Evolutionary conservation across 2,888 invertebrate genomes (phyloP), one percentile per base, ranked within the genome.

Genomic region (Drosophila meridionalis): DNA sequence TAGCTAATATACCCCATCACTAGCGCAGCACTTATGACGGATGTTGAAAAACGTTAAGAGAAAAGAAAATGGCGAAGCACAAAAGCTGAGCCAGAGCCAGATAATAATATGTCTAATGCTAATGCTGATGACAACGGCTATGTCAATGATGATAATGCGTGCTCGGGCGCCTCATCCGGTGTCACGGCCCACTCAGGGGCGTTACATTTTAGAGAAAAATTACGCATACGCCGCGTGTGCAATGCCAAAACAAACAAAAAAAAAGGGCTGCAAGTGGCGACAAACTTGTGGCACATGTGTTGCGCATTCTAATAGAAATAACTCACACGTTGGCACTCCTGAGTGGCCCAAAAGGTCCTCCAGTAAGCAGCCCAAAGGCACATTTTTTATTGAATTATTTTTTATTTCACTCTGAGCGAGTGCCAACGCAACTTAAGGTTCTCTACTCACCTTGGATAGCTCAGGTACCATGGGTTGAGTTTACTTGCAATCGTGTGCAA

Each of bases 91-190:
- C 38, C 57, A 67, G 55, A 64, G 72, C 38, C 57, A 67, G 73
- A 74, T 82, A 66, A 84, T 87, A 84, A 76, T 82, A 73, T 42
- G 73, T 85, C 79, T 84, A 72, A 74, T 74, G 82, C 60, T 87
- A 89, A 82, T 76, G 82, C 80, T 87, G 83, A 79, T 84, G 87
- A 76, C 77, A 76, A 62, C 58, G 67, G 48, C 43, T 36, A 43
- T 43, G 69, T 55, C 56, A 59, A 65, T 64, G 67, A 73, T 69
- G 50, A 71, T 78, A 69, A 80, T 78, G 20, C 20, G 67, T 59
- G 55, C 62, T 56, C 7, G 56, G 42, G 42, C 42, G 50, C 56
- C 40, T 43, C 55, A 69, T 65, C 61, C 76, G 65, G 52, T 40
- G 69, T 20, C 20, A 20, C n/a, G 74, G 74, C 65, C 63, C 48